Base-by-base conservation (phyloP, 2,888 invertebrate species). In the Seladonia tumulorum region DNA sequence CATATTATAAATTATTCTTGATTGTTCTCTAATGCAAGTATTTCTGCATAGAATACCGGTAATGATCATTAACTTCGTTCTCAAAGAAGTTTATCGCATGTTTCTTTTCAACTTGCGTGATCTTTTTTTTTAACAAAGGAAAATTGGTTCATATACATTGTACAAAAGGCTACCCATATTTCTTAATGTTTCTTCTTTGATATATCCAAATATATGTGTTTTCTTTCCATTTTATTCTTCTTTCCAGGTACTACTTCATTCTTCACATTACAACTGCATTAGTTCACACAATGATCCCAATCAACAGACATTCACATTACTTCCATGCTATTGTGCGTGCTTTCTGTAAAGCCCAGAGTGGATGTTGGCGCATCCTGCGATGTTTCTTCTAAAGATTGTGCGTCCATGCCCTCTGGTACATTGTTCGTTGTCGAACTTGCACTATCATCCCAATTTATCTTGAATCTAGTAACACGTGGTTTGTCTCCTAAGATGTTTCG, bases 391-490 rank as follows among this genome's bases (percentile, higher is more conserved):
- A 94, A 90, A 3, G 90, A 85, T 45, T 94, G 94, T 0, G 92
- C 92, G 35, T 94, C 94, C 92, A 94, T 94, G 5, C 92, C 92
- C 4, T 94, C 95, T 1, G 92, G 89, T n/a, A 92, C 91, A 49
- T 86, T 92, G 60, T 92, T 94, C 5, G 93, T 83, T 4, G 93
- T 91, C 90, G 96, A 92, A 81, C 92, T 94, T 8, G 92, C 87
- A 71, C 95, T 93, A 87, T 98, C 98, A 85, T 98, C 99, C 99
- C 99, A 99, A 94, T 99, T 99, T 76, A 99, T 99, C 96, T 99
- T 99, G 95, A 99, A 99, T 90, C 98, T 96, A 5, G 99, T 99
- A 5, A 99, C 99, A 93, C 99, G 96, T 0, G 99, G 99, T 95
- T 98, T 95, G 71, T 95, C 94, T 1, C 93, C 95, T 49, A 96